Conservation (phyloP, 2,888 invertebrate genomes). For the Drosophila prolongata region DNA sequence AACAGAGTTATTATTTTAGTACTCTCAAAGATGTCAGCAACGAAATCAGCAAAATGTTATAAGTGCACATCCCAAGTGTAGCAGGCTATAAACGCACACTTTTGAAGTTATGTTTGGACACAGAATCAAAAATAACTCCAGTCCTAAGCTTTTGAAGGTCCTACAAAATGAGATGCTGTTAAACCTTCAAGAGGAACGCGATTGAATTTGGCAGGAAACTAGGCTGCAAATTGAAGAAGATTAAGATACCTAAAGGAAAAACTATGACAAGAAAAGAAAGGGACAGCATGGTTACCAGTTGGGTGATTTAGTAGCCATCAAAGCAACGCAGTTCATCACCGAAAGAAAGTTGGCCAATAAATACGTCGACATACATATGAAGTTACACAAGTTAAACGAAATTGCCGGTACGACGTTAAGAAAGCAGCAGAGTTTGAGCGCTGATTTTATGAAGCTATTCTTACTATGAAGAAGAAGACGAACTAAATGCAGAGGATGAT, state of each 20-base stretch:
- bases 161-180: not conserved
- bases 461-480: not conserved
- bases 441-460: slow-evolving; percentile 1
- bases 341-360: not conserved
- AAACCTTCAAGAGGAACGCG: not conserved
- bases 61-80: slow-evolving; percentile 3
- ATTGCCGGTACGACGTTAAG: not conserved
- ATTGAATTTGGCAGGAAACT: not conserved
- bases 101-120: slow-evolving; percentile 5
- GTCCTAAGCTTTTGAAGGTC: slow-evolving; percentile 24
- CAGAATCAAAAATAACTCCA: slow-evolving; percentile 10
- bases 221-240: not conserved
- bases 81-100: not conserved
- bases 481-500: no score
- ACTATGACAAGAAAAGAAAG: not conserved
- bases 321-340: not conserved
- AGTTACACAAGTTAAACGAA: not conserved
- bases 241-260: not conserved
- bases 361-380: not conserved
- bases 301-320: slow-evolving; percentile 1
- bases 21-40: slow-evolving; percentile 27
- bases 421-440: slow-evolving; percentile 9
- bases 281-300: not conserved
- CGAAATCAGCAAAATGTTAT: slow-evolving; percentile 27
- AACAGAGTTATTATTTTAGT: slow-evolving; percentile 31